These are phyloP conservation scores for Drosophila pallidifrons DNA, from an alignment of 1,140 invertebrate genomes.

Conservation along the genomic window DNA sequence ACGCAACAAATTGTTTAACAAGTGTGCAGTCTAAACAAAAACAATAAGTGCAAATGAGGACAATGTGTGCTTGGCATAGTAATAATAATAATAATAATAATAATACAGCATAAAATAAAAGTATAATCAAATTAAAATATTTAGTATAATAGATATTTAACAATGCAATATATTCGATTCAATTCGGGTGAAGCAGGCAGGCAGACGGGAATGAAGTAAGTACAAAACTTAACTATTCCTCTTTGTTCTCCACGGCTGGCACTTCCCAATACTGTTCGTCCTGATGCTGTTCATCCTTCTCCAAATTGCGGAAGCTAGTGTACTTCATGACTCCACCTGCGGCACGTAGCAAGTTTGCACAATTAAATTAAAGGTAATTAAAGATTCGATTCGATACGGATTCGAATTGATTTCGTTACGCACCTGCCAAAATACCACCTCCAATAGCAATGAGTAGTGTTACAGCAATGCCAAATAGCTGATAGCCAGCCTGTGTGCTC, in stretches of 20 bases:
- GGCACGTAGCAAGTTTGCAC: slow-evolving; percentile 37
- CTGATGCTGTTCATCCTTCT: slow-evolving; percentile 86
- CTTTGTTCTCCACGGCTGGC: slow-evolving; percentile 79
- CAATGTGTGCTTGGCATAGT: slow-evolving; percentile 45
- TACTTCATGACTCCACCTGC: slow-evolving; percentile 85
- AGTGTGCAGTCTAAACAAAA: slow-evolving; percentile 47
- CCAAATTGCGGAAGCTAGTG: slow-evolving; percentile 85
- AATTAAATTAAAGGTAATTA: slow-evolving; percentile 1
- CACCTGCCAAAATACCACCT: slow-evolving; percentile 93
- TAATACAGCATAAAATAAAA: slow-evolving; percentile 14
- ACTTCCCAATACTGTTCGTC: slow-evolving; percentile 87
- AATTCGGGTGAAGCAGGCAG: slow-evolving; percentile 1
- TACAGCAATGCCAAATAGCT: slow-evolving; percentile 90
- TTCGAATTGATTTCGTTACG: slow-evolving; percentile 24
- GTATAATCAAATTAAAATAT: slow-evolving; percentile 3
- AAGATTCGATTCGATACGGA: slow-evolving; percentile 1
- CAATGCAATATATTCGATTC: slow-evolving; percentile 25
- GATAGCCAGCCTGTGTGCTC: slow-evolving; percentile 91
- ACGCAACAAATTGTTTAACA: slow-evolving; percentile 35
- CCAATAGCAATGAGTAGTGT: slow-evolving; percentile 90
- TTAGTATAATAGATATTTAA: neutral
- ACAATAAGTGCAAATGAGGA: slow-evolving; percentile 32
- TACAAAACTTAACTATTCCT: slow-evolving; percentile 80
- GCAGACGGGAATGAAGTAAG: slow-evolving; percentile 30
- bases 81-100: slow-evolving; percentile 8